A percentile compares a stretch with the other conserved stretches of the same genome.
Conservation (phyloP, 2,888 invertebrate species). For the Sisyra terminalis region DNA sequence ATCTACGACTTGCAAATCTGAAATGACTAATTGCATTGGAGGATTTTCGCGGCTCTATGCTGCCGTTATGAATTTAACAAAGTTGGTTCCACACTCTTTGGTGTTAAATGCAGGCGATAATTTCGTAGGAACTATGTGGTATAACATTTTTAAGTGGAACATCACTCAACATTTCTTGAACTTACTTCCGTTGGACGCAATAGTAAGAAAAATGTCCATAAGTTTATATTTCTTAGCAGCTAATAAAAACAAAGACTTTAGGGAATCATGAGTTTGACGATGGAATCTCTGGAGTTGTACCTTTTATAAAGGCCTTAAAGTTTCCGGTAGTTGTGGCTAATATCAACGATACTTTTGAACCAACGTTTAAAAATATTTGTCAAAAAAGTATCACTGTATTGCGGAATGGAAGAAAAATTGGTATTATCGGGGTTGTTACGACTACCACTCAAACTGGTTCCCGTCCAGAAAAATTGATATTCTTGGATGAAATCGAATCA, state of each 20-base stretch:
- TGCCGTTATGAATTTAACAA: slow-evolving; percentile 30
- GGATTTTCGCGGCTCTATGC: slow-evolving; percentile 49
- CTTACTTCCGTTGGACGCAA: slow-evolving; percentile 54
- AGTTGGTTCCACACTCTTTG: slow-evolving; percentile 32
- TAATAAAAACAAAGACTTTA: slow-evolving; percentile 46
- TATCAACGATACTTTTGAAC: slow-evolving; percentile 52
- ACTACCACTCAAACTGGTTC: background rate
- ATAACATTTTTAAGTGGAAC: slow-evolving; percentile 53
- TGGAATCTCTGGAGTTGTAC: slow-evolving; percentile 49
- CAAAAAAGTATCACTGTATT: slow-evolving; percentile 46
- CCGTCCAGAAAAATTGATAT: slow-evolving; percentile 5
- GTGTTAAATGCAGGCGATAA: slow-evolving; percentile 71
- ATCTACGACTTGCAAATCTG: slow-evolving; percentile 36
- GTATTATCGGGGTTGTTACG: slow-evolving; percentile 53
- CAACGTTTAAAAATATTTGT: slow-evolving; percentile 40
- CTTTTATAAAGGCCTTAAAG: slow-evolving; percentile 45
- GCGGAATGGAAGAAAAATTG: slow-evolving; percentile 46
- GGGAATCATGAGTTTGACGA: slow-evolving; percentile 84
- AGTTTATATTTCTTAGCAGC: too few relatives aligned
- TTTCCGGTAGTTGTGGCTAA: slow-evolving; percentile 59
- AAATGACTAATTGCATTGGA: slow-evolving; percentile 40
- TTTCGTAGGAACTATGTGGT: slow-evolving; percentile 78
- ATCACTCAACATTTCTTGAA: slow-evolving; percentile 62
- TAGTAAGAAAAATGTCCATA: slow-evolving; percentile 49
- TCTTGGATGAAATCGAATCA: slow-evolving; percentile 40